Evolutionary conservation across 2,888 invertebrate species (phyloP), one percentile per base, ranked within the genome.

Genomic region (Drosophila birchii): DNA sequence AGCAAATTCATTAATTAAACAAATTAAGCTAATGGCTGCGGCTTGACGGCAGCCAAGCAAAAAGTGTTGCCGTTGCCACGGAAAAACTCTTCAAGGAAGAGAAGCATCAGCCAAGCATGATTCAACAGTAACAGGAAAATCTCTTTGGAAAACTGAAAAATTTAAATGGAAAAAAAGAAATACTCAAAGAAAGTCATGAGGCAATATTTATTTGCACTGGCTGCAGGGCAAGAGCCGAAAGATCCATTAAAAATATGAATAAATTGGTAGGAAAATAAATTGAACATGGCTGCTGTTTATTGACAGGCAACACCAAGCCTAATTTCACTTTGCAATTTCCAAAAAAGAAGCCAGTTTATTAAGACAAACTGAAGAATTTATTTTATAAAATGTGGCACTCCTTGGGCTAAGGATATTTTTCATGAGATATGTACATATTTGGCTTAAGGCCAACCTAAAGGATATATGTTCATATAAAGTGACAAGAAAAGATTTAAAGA

Each of bases 1-100:
- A 56, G 74, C 68, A 75, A 70, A 75, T 78, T 78, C 77, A 78
- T 78, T 68, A 77, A 78, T 78, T 78, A 77, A 76, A 70, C 73
- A 73, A 68, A 78, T 69, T 73, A 67, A 66, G 73, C 77, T 78
- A 78, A 78, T 78, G 78, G 70, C 75, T 76, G 43, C 59, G 64
- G 59, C 69, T 45, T 59, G 69, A 45, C 68, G 45, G 67, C 67
- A 67, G 45, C 49, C 56, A 54, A n/a, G 56, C 51, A 26, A 64
- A 43, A 38, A 71, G 38, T 47, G 43, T 34, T 56, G 14, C 26
- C 49, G 56, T 39, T 51, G 61, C 57, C 56, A 32, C 8, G 66
- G 23, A 57, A 57, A 43, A 57, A 29, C 43, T 43, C 43, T 20
- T 51, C 61, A 61, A 55, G 47, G 29, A 29, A 29, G 11, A 18